Conservation (phyloP, 2,797 vertebrate genomes). For the Acestrorhynchus altus region DNA sequence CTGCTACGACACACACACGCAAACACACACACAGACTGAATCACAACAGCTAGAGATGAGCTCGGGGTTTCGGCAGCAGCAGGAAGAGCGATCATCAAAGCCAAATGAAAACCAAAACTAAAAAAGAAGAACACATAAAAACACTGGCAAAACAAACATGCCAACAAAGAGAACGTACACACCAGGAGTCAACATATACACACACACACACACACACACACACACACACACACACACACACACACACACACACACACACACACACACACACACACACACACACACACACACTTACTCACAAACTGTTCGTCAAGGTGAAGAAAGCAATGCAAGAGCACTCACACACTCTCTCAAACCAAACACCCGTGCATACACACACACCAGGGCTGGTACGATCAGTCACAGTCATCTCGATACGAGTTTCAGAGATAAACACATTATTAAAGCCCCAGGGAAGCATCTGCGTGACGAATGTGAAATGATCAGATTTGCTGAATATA, state of each 20-base stretch:
- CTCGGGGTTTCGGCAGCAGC: slow-evolving; percentile 66
- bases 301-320: no score
- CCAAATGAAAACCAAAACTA: no score
- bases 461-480: no score
- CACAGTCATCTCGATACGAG: no score
- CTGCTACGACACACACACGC: slow-evolving; percentile 52
- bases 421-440: no score
- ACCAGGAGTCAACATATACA: neutral
- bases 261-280: neutral
- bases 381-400: no score
- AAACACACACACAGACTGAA: slow-evolving; percentile 68
- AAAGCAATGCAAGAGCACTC: no score
- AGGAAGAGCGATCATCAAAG: slow-evolving; percentile 71
- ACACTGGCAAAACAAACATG: slow-evolving; percentile 64
- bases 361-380: no score
- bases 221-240: slow-evolving; percentile 49
- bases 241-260: slow-evolving; percentile 56
- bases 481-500: no score
- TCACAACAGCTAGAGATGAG: slow-evolving; percentile 67
- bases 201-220: slow-evolving; percentile 51
- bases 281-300: slow-evolving; percentile 10
- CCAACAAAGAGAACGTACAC: slow-evolving; percentile 67
- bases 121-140: slow-evolving; percentile 34
- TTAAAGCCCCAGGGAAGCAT: no score
- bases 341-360: neutral